A percentile compares a stretch with the other conserved stretches of the same genome.
Evolutionary conservation across 2,113 vertebrate genomes (phyloP).

Genomic region (Strix uralensis): DNA sequence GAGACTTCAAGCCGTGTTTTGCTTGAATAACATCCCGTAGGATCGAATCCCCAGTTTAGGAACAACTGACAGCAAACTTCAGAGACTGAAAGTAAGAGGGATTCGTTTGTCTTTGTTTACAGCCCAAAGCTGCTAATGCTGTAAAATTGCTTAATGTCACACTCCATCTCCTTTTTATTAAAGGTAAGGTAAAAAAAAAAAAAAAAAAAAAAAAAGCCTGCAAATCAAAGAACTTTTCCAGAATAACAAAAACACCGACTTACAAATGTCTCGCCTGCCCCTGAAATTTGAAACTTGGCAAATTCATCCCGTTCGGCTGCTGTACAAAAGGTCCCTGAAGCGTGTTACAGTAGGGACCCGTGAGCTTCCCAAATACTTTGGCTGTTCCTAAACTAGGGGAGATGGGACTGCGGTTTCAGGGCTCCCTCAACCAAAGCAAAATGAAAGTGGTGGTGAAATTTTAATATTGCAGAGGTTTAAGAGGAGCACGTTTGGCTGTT

Average conservation of each 20-base stretch:
- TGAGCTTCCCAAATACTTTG: slow-evolving; percentile 27
- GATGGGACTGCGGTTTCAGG: background rate
- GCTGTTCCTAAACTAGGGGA: background rate
- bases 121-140: slow-evolving; percentile 29
- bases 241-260: slow-evolving; percentile 31
- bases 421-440: background rate
- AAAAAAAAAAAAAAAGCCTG: background rate
- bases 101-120: slow-evolving; percentile 56
- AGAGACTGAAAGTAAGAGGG: slow-evolving; percentile 29
- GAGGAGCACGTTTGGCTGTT: background rate
- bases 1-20: slow-evolving; percentile 49
- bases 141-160: slow-evolving; percentile 49
- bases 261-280: slow-evolving; percentile 43
- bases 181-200: background rate
- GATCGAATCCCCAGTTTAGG: background rate
- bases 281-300: slow-evolving; percentile 57
- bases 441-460: background rate
- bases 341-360: slow-evolving; percentile 12
- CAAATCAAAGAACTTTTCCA: slow-evolving; percentile 50
- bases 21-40: slow-evolving; percentile 27
- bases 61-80: slow-evolving; percentile 41
- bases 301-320: slow-evolving; percentile 13
- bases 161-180: slow-evolving; percentile 47
- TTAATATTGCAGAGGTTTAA: background rate
- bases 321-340: slow-evolving; percentile 39